A percentile compares a stretch with the other conserved stretches of the same genome.
Conservation (phyloP, 2,113 vertebrate species). For the Gambusia affinis region DNA sequence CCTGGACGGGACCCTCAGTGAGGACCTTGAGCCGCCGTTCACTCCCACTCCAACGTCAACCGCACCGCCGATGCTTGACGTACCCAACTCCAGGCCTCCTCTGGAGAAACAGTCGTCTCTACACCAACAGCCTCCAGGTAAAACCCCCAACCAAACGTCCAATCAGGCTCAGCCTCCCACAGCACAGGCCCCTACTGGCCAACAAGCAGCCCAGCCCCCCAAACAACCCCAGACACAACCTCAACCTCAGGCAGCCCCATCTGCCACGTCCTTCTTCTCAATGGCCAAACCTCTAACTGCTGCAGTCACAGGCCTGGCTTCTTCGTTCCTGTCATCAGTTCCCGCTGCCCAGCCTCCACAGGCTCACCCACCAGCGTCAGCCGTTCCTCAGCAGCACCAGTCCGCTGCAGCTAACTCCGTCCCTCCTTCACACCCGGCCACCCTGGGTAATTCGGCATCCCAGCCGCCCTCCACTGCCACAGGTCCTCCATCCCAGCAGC, state of each 20-base stretch:
- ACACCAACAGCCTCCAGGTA: conserved; percentile 70
- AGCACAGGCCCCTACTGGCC: conserved; percentile 46
- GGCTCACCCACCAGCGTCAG: conserved; percentile 61
- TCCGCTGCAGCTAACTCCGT: conserved; percentile 36
- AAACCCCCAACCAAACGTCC: conserved; percentile 53
- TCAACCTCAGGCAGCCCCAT: conserved; percentile 63
- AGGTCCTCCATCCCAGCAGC: conserved; percentile 49
- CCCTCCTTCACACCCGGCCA: conserved; percentile 65
- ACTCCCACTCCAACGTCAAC: conserved; percentile 77
- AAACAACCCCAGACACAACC: conserved; percentile 64
- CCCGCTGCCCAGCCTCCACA: conserved; percentile 65
- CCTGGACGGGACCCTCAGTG: conserved; percentile 75
- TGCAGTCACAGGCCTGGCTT: conserved; percentile 75
- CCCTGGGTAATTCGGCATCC: conserved; percentile 41
- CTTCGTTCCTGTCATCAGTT: conserved; percentile 70
- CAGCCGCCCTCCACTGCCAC: conserved; percentile 43
- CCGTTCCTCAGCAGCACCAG: conserved; percentile 48
- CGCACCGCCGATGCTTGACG: conserved; percentile 46
- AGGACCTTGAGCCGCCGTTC: conserved; percentile 78
- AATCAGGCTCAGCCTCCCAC: conserved; percentile 58
- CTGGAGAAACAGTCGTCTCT: conserved; percentile 81
- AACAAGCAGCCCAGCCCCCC: conserved; percentile 51
- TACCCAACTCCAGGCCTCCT: conserved; percentile 71
- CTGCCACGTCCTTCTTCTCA: conserved; percentile 78
- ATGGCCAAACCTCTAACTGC: conserved; percentile 82